These are phyloP conservation scores for Isurus oxyrinchus DNA, from an alignment of 2,113 vertebrate genomes.

Conservation along the genomic window DNA sequence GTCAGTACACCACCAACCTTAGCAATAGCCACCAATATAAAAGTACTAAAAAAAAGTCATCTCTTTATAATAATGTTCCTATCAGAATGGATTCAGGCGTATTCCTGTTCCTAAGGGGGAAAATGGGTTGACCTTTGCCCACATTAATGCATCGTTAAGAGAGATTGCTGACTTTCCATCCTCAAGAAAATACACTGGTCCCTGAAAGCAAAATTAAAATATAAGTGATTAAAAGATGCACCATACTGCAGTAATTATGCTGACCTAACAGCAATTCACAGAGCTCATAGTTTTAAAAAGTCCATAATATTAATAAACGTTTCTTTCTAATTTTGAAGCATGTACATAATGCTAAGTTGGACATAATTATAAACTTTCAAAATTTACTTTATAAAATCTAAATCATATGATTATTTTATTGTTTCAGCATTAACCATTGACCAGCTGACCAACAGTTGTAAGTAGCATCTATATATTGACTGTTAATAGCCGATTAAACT, in stretches of 20 bases:
- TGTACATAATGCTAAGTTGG: too few relatives aligned
- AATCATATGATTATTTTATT: background rate
- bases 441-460: background rate
- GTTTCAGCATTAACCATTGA: background rate
- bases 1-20: background rate
- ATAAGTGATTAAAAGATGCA: background rate
- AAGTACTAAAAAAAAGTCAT: background rate
- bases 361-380: background rate
- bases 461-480: background rate
- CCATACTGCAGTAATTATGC: background rate
- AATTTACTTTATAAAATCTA: background rate
- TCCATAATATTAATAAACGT: background rate
- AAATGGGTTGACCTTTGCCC: slow-evolving; percentile 97
- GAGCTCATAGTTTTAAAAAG: background rate
- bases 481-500: background rate
- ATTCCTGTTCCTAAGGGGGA: slow-evolving; percentile 92
- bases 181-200: slow-evolving; percentile 87
- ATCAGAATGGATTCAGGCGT: slow-evolving; percentile 91
- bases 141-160: slow-evolving; percentile 93
- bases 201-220: slow-evolving; percentile 55
- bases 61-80: slow-evolving; percentile 16
- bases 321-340: background rate
- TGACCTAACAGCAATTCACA: background rate
- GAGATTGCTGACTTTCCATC: slow-evolving; percentile 90
- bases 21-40: background rate